Base-by-base conservation (phyloP, 2,113 vertebrate genomes). In the Atractosteus spatula region DNA sequence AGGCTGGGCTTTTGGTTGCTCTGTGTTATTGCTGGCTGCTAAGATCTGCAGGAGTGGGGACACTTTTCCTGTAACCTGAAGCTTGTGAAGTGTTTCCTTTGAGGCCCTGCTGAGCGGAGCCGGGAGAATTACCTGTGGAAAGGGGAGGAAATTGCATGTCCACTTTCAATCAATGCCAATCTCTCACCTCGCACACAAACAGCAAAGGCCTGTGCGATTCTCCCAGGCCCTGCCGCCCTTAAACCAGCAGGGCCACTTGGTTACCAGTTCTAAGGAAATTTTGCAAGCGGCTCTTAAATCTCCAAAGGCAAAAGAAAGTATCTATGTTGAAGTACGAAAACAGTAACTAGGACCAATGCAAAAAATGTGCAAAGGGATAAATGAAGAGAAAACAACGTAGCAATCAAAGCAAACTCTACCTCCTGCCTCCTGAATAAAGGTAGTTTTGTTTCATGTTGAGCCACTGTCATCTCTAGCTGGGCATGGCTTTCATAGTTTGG, bases 151-250 rank as follows among this genome's bases (percentile, higher is more conserved):
- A 76, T 72, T 74, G 72, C 66, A 12, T 70, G 80, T 81, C 80
- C 81, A 77, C 83, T 87, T 69, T 68, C 67, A 77, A 66, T 78
- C 73, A 80, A 83, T 86, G 86, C 83, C 85, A 86, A 81, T 84
- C 29, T 64, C 69, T 83, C 77, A 59, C 57, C 57, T 59, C 57
- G 10, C 75, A 71, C 70, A 41, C 62, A 43, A 83, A 85, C 82
- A 82, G 78, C 79, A 73, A 63, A 72, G 57, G 71, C 81, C 75
- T 85, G 79, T 84, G 79, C 71, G 78, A 76, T 56, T 67, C 80
- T 81, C 78, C 75, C 79, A 84, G 80, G 78, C 85, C 78, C 78
- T 75, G 63, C 73, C 74, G 79, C 74, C 77, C 81, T 51, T 61
- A 76, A 76, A 80, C 75, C 81, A 81, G 80, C 79, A 74, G 78